Evolutionary conservation across 2,888 invertebrate species (phyloP), one percentile per base, ranked within the genome.

Genomic region (Dilophus febrilis): DNA sequence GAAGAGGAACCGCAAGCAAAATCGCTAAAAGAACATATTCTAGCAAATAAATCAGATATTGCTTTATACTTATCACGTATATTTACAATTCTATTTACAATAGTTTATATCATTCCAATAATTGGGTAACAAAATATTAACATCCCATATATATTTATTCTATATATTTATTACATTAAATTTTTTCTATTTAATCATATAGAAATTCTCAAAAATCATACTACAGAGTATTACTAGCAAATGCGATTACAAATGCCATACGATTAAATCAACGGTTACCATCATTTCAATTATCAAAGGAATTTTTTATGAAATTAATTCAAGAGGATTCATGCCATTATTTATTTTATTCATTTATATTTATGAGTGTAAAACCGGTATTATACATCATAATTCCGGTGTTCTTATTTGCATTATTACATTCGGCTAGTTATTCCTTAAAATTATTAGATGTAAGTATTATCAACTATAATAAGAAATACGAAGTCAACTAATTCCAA

Each of bases 311-410:
- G 7, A 65, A 72, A 38, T 66, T 97, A 49, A 69, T 90, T 51
- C 60, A 80, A 18, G 97, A 98, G 62, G 88, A 88, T 64, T 91
- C 92, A 51, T 92, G 88, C 46, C 98, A 98, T 60, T 98, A 98
- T 57, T 69, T 98, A 47, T 79, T 97, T 66, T 98, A 84, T 64
- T 88, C 92, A 35, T 66, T 94, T 50, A 87, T 97, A 55, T 98
- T 98, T 63, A 72, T 95, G 53, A 90, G 85, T 60, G 82, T 83
- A 28, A 69, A 80, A 42, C 92, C 97, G 19, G 77, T 90, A 39
- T 77, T 91, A 48, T 69, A 95, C 71, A 87, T 87, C 16, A 64
- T 97, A 50, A 68, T 87, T 44, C 98, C 98, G 6, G 74, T 95
- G 43, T 76, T 87, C 51, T 66, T 97, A 47, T 98, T 94, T 66